Conservation (phyloP, 1,140 invertebrate species). For the Piezodorus guildinii region DNA sequence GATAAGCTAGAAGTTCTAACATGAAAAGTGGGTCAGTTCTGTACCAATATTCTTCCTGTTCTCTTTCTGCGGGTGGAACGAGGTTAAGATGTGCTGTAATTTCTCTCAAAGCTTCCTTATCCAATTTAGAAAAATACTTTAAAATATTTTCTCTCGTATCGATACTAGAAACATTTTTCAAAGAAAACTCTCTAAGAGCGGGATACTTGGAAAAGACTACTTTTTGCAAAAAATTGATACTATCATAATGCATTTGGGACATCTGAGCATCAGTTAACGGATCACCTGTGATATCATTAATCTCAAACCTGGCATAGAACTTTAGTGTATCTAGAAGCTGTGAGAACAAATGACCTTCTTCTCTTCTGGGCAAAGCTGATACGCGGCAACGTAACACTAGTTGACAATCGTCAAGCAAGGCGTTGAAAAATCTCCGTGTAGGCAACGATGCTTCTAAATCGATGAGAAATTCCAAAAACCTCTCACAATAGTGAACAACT, state of each 20-base stretch:
- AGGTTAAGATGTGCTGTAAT: slow-evolving; percentile 79
- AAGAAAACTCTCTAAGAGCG: slow-evolving; percentile 71
- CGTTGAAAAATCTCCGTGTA: slow-evolving; percentile 93
- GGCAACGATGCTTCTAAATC: slow-evolving; percentile 91
- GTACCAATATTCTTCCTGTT: slow-evolving; percentile 56
- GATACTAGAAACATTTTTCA: slow-evolving; percentile 88
- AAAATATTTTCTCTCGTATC: slow-evolving; percentile 74
- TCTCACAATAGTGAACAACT: slow-evolving; percentile 74
- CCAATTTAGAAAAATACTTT: slow-evolving; percentile 62
- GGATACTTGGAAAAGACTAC: slow-evolving; percentile 87
- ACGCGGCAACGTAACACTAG: slow-evolving; percentile 81
- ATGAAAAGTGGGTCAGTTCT: slow-evolving; percentile 68
- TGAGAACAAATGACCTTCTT: slow-evolving; percentile 82
- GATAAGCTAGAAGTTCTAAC: slow-evolving; percentile 63
- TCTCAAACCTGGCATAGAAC: slow-evolving; percentile 95
- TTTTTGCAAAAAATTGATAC: slow-evolving; percentile 80
- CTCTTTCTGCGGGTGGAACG: slow-evolving; percentile 60
- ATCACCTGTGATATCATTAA: slow-evolving; percentile 91
- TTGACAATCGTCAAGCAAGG: slow-evolving; percentile 88
- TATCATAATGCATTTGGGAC: slow-evolving; percentile 82
- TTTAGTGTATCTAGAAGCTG: slow-evolving; percentile 92
- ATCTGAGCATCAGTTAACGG: slow-evolving; percentile 88
- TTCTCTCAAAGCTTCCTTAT: slow-evolving; percentile 61
- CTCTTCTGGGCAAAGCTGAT: slow-evolving; percentile 56
- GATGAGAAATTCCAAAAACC: slow-evolving; percentile 91